These are phyloP conservation scores for Alouatta caraya DNA, from an alignment of 2,797 vertebrate species.

Conservation along the genomic window DNA sequence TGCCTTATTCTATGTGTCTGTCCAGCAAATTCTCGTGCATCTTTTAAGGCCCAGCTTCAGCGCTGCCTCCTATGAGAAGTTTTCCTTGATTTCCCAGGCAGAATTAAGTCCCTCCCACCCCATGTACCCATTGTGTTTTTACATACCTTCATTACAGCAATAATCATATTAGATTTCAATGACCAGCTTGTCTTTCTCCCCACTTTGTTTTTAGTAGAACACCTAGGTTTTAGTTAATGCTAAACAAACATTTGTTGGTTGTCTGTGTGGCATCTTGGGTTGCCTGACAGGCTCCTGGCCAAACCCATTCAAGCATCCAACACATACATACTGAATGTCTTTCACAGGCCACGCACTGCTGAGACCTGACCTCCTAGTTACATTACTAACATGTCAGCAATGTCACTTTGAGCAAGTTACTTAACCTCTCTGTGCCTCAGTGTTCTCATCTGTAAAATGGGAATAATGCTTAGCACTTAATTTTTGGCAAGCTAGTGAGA, in stretches of 20 bases:
- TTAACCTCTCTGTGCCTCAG: slow-evolving; percentile 1
- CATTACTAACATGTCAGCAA: not conserved
- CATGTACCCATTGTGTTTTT: not conserved
- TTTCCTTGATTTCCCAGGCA: not conserved
- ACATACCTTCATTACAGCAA: not conserved
- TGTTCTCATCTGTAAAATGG: slow-evolving; percentile 11
- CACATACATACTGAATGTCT: not conserved
- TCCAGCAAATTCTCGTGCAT: not conserved
- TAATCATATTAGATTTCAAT: not conserved
- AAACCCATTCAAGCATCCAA: not conserved
- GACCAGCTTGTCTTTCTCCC: not conserved
- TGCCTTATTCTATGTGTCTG: not conserved
- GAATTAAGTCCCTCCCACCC: not conserved
- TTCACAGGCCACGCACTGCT: not conserved
- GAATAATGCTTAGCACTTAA: not conserved
- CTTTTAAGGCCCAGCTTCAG: not conserved
- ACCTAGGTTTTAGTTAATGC: not conserved
- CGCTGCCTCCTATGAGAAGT: not conserved
- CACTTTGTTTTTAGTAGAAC: not conserved
- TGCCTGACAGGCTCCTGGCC: not conserved
- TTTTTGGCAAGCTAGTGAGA: not conserved
- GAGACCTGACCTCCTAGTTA: not conserved
- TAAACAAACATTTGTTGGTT: not conserved
- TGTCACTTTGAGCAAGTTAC: not conserved
- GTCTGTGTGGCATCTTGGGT: not conserved